Conservation (phyloP, 2,888 invertebrate genomes). For the Hemicrepidius hirtus region DNA sequence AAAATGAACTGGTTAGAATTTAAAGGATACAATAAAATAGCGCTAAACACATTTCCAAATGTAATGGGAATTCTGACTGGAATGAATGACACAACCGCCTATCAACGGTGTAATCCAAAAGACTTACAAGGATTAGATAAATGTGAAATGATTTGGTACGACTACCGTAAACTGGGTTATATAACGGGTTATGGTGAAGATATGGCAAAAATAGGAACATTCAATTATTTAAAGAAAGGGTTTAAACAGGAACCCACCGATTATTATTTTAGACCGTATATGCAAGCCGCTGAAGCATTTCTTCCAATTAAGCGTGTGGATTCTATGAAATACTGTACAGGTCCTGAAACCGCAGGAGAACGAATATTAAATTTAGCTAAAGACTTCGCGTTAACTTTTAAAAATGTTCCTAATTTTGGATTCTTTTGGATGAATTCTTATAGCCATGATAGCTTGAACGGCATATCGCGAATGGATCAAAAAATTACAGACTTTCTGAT, state of each 20-base stretch:
- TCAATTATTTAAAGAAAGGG: constrained; percentile 82
- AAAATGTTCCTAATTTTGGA: constrained; percentile 80
- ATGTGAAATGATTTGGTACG: constrained; percentile 86
- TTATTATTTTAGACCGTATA: constrained; percentile 86
- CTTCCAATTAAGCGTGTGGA: constrained; percentile 66
- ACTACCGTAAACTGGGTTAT: constrained; percentile 82
- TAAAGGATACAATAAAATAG: constrained; percentile 78
- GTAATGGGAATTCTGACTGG: constrained; percentile 90
- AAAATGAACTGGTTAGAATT: constrained; percentile 71
- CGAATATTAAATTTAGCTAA: constrained; percentile 81
- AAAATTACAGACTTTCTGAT: constrained; percentile 77
- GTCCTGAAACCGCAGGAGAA: constrained; percentile 79
- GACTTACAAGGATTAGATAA: constrained; percentile 77
- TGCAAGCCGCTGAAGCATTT: constrained; percentile 81
- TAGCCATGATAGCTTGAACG: constrained; percentile 83
- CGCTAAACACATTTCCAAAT: constrained; percentile 94
- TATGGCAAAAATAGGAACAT: constrained; percentile 82
- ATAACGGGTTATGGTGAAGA: constrained; percentile 89
- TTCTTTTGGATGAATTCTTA: constrained; percentile 89
- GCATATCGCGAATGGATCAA: constrained; percentile 80
- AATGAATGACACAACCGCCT: constrained; percentile 71
- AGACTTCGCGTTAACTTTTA: constrained; percentile 80
- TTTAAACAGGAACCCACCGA: constrained; percentile 86
- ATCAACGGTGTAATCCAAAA: constrained; percentile 73
- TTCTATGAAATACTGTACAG: constrained; percentile 73